Percentiles rank a stretch among this genome's conserved stretches.
Conservation (phyloP, 2,797 vertebrate species). For the Taenioides sp. region DNA sequence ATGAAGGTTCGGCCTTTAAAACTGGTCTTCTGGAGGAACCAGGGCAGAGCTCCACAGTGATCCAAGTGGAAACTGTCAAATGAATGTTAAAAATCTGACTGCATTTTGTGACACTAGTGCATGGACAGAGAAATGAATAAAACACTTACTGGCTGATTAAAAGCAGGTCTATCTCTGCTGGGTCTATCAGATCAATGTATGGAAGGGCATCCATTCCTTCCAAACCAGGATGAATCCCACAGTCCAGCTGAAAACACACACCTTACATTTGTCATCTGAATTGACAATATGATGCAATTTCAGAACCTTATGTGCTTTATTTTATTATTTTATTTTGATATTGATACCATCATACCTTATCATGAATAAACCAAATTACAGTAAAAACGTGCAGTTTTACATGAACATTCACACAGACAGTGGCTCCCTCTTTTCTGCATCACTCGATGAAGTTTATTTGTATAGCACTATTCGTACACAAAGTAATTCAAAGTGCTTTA, state of each 20-base stretch:
- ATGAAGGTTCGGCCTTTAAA: slow-evolving; percentile 98
- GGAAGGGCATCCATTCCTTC: slow-evolving; percentile 97
- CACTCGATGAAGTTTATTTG: no score
- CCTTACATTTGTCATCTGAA: neutral
- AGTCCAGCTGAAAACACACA: slow-evolving; percentile 85
- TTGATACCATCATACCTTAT: neutral
- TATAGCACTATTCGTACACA: no score
- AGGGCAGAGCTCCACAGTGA: slow-evolving; percentile 95
- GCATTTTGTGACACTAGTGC: neutral
- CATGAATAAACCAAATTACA: neutral
- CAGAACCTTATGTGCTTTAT: neutral
- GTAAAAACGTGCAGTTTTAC: neutral
- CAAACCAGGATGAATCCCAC: slow-evolving; percentile 93
- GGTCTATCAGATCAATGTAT: slow-evolving; percentile 94
- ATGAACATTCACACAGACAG: no score
- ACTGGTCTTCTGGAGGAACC: slow-evolving; percentile 97
- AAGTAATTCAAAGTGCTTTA: no score
- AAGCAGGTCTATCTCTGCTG: slow-evolving; percentile 93
- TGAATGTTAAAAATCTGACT: neutral
- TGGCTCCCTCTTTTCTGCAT: no score
- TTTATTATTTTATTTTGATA: no score
- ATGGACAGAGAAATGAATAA: neutral
- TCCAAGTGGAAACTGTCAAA: slow-evolving; percentile 90
- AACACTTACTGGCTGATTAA: slow-evolving; percentile 93
- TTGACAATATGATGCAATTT: neutral